These are phyloP conservation scores for Sphinx pinastri DNA, from an alignment of 2,888 invertebrate genomes.

Conservation along the genomic window DNA sequence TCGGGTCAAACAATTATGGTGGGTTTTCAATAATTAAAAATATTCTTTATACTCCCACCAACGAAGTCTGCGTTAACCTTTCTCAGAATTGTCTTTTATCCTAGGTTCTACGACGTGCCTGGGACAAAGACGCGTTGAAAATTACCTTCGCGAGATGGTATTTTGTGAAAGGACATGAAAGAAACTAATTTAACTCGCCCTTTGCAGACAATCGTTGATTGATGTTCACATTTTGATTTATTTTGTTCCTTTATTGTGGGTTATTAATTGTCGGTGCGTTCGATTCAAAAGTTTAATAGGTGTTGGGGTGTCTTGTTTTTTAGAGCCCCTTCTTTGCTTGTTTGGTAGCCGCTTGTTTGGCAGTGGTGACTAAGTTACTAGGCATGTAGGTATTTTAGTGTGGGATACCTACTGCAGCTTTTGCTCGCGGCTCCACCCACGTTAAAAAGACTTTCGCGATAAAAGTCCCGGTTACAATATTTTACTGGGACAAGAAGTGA, in stretches of 20 bases:
- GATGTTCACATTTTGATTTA: background rate
- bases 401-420: too few species aligned
- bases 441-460: too few species aligned
- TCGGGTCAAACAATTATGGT: too few species aligned
- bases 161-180: background rate
- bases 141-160: background rate
- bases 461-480: too few species aligned
- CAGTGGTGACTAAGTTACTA: too few species aligned
- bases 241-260: background rate
- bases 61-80: conserved; percentile 33
- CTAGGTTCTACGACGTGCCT: conserved; percentile 44
- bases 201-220: too few species aligned
- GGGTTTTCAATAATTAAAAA: too few species aligned
- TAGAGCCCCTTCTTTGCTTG: background rate
- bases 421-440: too few species aligned
- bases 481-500: too few species aligned
- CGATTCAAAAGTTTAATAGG: background rate
- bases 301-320: background rate
- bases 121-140: background rate
- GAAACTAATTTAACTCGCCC: background rate
- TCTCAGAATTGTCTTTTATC: conserved; percentile 59
- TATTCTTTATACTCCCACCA: too few species aligned
- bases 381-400: too few species aligned
- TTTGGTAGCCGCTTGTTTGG: too few species aligned
- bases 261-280: background rate